Base-by-base conservation (phyloP, 2,797 vertebrate species). In the Eleutherodactylus coqui region DNA sequence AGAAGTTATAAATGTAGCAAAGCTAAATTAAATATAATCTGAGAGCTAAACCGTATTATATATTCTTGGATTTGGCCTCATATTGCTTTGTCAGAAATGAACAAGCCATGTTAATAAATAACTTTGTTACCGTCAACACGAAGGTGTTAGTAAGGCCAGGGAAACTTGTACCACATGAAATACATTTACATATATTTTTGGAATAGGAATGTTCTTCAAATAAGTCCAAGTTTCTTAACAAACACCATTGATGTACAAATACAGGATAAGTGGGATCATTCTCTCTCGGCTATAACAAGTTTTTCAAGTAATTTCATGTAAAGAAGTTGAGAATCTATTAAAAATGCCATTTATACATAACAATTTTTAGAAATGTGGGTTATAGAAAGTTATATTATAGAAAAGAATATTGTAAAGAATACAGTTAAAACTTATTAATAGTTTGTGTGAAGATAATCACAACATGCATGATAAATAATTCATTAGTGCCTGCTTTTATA, bases 151-250 rank as follows among this genome's bases (percentile, higher is more conserved):
- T 32, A 85, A 55, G 70, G 47, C 36, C 58, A 62, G 79, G 62
- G 49, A 58, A 85, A 62, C 36, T 70, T 79, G 75, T 45, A 70
- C 58, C 43, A 32, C 67, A 67, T 51, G 47, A 70, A 75, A 84
- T 64, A 80, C 55, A 62, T 64, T 84, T 84, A 32, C 82, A 84
- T 58, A 84, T 73, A 29, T 47, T 76, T 84, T 82, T 53, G 49
- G 38, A 55, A 73, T 8, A 84, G 55, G 53, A 76, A 19, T 29
- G 27, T 19, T 76, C 64, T 64, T 75, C 70, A 32, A 47, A 76
- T 11, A 75, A 32, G 64, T 75, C 29, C 53, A 83, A 79, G 16
- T 29, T 32, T 24, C 47, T 34, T 55, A 51, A 32, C 19, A 53
- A 77, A 11, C 36, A 21, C 21, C 24, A 2, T 17, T 49, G 75